Evolutionary conservation across 2,797 vertebrate genomes (phyloP).

Genomic region (Argya squamiceps): DNA sequence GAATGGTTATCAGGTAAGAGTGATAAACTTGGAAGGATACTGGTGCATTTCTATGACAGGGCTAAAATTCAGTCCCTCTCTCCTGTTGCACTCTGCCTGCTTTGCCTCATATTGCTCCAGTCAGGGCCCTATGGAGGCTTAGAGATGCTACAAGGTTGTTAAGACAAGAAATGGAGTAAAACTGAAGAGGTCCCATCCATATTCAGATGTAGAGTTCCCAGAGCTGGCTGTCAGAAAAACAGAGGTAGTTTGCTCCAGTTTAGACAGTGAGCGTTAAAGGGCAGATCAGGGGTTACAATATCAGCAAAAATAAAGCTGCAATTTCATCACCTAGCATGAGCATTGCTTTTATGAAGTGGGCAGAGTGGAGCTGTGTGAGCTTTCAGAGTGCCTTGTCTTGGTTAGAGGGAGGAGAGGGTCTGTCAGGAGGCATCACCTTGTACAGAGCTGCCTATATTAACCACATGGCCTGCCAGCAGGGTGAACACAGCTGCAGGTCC

Average conservation of each 20-base stretch:
- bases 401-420: background rate
- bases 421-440: background rate
- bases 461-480: background rate
- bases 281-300: background rate
- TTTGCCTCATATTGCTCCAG: background rate
- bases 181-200: background rate
- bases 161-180: background rate
- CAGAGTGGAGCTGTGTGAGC: background rate
- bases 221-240: background rate
- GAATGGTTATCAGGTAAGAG: background rate
- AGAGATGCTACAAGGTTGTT: accelerated
- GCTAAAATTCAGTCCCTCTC: background rate
- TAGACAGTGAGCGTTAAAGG: background rate
- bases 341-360: background rate
- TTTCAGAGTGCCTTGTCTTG: background rate
- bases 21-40: background rate
- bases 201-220: background rate
- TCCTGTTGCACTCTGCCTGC: background rate
- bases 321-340: background rate
- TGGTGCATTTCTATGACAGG: background rate
- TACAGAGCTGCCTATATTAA: background rate
- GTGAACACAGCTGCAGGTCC: background rate
- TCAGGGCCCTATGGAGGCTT: background rate
- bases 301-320: background rate
- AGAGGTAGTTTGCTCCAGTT: background rate